Conservation (phyloP, 1,140 invertebrate species). For the Stegodyphus mimosarum region DNA sequence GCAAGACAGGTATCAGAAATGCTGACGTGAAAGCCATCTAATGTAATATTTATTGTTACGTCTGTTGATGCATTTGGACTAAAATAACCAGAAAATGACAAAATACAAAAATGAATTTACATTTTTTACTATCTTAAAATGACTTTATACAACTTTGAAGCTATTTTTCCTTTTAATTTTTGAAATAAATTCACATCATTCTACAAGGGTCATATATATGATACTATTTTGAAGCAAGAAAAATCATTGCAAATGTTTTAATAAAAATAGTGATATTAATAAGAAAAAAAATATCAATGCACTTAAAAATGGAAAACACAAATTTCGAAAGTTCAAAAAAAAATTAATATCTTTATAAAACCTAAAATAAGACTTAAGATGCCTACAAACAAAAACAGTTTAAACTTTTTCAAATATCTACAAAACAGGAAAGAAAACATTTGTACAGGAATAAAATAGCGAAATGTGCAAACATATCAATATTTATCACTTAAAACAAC, state of each 20-base stretch:
- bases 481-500: neutral
- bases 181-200: conserved; percentile 33
- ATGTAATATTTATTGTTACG: too few species aligned
- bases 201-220: neutral
- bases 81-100: neutral
- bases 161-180: conserved; percentile 8
- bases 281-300: too few species aligned
- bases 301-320: too few species aligned
- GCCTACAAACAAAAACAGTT: neutral
- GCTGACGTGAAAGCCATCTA: too few species aligned
- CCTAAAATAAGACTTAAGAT: neutral
- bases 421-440: conserved; percentile 12
- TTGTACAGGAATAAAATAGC: neutral
- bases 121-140: conserved; percentile 52
- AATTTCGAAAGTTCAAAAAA: too few species aligned
- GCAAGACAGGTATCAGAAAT: too few species aligned
- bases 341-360: too few species aligned
- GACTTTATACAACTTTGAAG: conserved; percentile 53
- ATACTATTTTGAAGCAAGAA: neutral
- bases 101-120: neutral
- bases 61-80: too few species aligned
- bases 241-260: neutral
- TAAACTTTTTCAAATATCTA: conserved; percentile 8
- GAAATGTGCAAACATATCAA: neutral
- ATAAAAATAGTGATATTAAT: neutral